Evolutionary conservation across 2,113 vertebrate genomes (phyloP).

Genomic region (Rhineura floridana): DNA sequence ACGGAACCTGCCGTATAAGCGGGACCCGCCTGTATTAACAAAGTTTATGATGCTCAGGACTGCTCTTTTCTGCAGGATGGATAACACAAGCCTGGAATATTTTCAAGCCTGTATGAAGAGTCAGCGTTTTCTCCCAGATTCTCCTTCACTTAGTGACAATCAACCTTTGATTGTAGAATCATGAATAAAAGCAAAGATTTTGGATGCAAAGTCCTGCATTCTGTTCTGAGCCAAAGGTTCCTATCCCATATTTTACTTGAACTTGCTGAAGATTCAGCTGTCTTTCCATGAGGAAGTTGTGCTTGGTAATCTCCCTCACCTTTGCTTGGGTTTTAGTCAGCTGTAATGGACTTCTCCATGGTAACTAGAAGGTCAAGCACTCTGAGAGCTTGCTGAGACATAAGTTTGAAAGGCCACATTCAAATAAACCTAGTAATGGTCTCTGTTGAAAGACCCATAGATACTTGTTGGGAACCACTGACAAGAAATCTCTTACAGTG

Average conservation of each 20-base stretch:
- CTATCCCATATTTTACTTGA: neutral
- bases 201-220: neutral
- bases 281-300: too few relatives aligned
- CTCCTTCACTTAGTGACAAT: neutral
- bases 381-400: neutral
- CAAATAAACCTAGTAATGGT: neutral
- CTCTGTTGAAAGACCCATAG: neutral
- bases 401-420: neutral
- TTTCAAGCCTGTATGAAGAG: neutral
- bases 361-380: neutral
- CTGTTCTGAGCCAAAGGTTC: neutral
- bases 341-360: neutral
- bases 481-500: neutral
- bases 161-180: neutral
- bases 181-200: neutral
- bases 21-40: too few relatives aligned
- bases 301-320: neutral
- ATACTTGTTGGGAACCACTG: neutral
- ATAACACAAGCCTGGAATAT: neutral
- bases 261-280: neutral
- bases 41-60: too few relatives aligned
- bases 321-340: neutral
- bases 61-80: neutral
- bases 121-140: neutral
- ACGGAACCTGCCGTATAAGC: too few relatives aligned